Percentiles rank a stretch among this genome's conserved stretches.
These are phyloP conservation scores for Rhinichthys klamathensis DNA, from an alignment of 2,113 vertebrate species.

Conservation along the genomic window DNA sequence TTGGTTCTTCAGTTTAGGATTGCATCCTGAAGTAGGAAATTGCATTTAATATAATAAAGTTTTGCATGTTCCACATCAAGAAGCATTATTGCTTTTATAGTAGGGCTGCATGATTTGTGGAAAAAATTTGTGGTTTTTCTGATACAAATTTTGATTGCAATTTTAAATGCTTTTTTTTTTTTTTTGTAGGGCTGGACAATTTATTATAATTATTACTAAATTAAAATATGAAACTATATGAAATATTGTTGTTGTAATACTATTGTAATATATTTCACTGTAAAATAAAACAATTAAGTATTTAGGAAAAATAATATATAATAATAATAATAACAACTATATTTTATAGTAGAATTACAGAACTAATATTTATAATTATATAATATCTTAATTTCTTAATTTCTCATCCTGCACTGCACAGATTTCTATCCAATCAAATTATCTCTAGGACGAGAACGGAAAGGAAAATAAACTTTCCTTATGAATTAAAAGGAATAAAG, in stretches of 20 bases:
- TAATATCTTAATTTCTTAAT: too few relatives aligned
- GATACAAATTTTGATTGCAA: background rate
- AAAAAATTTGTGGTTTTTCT: background rate
- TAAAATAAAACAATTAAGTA: background rate
- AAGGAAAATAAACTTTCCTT: background rate
- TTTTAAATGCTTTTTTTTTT: background rate
- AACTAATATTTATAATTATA: too few relatives aligned
- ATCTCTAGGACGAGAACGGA: too few relatives aligned
- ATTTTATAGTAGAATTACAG: background rate
- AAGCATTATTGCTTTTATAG: background rate
- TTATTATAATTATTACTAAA: background rate
- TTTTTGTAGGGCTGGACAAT: background rate
- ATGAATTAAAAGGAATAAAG: background rate
- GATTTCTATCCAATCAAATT: too few relatives aligned
- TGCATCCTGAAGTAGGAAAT: slow-evolving; percentile 80
- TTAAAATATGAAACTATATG: background rate
- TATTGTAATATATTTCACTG: background rate
- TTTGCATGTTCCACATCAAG: background rate
- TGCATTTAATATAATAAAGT: background rate
- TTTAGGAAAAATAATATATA: background rate
- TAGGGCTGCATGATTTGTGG: background rate
- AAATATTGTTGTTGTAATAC: background rate
- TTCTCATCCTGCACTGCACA: too few relatives aligned
- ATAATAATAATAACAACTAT: background rate
- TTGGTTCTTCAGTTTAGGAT: slow-evolving; percentile 84